Percentiles rank a stretch among this genome's conserved stretches.
Evolutionary conservation across 2,888 invertebrate genomes (phyloP).

Genomic region (Tetramorium bicarinatum): DNA sequence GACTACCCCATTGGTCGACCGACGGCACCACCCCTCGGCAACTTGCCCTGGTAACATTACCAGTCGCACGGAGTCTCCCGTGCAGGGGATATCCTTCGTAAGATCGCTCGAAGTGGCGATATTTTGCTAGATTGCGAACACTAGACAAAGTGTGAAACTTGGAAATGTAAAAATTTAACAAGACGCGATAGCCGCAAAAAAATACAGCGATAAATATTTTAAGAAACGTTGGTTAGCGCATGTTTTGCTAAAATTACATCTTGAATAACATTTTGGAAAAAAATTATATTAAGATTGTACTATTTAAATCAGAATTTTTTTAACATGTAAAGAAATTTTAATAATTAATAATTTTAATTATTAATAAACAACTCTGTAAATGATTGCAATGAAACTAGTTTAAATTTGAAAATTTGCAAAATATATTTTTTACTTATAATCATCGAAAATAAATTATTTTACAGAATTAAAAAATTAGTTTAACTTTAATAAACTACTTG

Average conservation of each 20-base stretch:
- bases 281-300: neutral
- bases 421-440: neutral
- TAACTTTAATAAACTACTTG: neutral
- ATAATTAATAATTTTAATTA: neutral
- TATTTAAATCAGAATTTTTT: neutral
- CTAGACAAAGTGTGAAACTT: constrained; percentile 20
- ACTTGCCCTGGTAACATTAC: constrained; percentile 67
- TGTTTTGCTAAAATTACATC: neutral
- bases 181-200: neutral
- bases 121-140: constrained; percentile 12
- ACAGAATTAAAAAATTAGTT: neutral
- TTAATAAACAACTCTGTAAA: neutral
- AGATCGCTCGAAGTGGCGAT: constrained; percentile 51
- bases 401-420: neutral
- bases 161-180: neutral
- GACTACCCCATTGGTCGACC: constrained; percentile 66
- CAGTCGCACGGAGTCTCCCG: constrained; percentile 54
- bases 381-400: neutral
- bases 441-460: neutral
- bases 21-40: constrained; percentile 72
- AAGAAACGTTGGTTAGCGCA: neutral
- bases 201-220: neutral
- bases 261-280: neutral
- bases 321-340: neutral
- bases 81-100: constrained; percentile 39